Evolutionary conservation across 2,888 invertebrate genomes (phyloP), one percentile per base, ranked within the genome.

Genomic region (Synergus gifuensis): DNA sequence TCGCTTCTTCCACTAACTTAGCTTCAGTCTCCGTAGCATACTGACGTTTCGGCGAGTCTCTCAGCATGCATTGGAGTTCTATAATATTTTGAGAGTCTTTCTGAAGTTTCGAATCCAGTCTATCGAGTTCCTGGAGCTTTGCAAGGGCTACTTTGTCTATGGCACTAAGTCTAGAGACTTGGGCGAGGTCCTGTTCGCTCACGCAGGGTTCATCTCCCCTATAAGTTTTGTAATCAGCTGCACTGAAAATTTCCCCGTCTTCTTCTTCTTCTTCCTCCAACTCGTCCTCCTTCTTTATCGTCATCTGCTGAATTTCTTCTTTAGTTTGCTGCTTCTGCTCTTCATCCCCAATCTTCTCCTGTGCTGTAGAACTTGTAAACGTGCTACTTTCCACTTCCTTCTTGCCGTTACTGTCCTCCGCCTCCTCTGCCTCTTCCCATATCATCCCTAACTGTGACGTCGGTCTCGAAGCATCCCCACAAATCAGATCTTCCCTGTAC

Each of bases 351-450:
- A 86, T 87, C 67, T 86, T 88, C 60, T 85, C 89, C 82, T 86
- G 89, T 77, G 79, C 86, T 85, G 78, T 14, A 46, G 83, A 69
- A 58, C 87, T 83, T 28, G 88, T 87, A 49, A 86, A 86, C 40
- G 81, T 79, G 49, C 40, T 78, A 63, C 78, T 58, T 2, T 88
- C 87, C 4, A 62, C 28, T 14, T 91, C 90, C 77, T 91, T 91
- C 62, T 93, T 93, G 0, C 93, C 93, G 78, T 93, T 93, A 22
- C 92, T 92, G 64, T 94, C 94, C 83, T 96, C 96, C 42, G 93
- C 92, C 86, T 97, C 97, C 92, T 97, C 96, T 14, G 96, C 95
- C 86, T 96, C 96, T 91, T 97, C 97, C 95, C 97, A 97, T 86
- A 97, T 97, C 96, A 97, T 96, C 83, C 96, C 96, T 85, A 97